Evolutionary conservation across 2,888 invertebrate species (phyloP).

Genomic region (Lycia hirtaria): DNA sequence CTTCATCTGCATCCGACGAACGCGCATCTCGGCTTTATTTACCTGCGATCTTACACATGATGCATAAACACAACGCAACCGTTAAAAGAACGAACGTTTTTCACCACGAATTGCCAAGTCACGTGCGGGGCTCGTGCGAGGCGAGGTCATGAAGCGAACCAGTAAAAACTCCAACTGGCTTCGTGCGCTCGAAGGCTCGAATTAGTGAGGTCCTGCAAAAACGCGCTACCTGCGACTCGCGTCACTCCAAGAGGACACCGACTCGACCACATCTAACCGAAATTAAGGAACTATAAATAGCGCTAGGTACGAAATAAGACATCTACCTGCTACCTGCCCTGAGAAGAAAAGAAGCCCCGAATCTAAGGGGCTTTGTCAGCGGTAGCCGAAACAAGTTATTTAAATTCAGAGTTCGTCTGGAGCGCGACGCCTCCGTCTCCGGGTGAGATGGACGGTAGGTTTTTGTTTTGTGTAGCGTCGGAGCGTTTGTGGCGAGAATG

Average conservation of each 20-base stretch:
- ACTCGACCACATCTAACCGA: constrained; percentile 54
- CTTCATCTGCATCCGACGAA: constrained; percentile 56
- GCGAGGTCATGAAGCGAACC: constrained; percentile 64
- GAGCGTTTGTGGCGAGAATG: constrained; percentile 28
- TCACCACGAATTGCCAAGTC: constrained; percentile 42
- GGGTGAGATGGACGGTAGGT: constrained; percentile 40
- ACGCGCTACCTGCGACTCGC: constrained; percentile 74
- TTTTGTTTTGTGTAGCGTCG: constrained; percentile 50
- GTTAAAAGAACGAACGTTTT: constrained; percentile 27
- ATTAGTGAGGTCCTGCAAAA: constrained; percentile 75
- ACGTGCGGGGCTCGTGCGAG: constrained; percentile 65
- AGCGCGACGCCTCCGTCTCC: constrained; percentile 62
- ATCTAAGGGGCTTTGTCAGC: constrained; percentile 71
- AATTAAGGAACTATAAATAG: constrained; percentile 42
- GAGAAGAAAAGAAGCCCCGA: constrained; percentile 61
- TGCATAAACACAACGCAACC: constrained; percentile 38
- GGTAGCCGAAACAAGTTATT: constrained; percentile 81
- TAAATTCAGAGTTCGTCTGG: constrained; percentile 70
- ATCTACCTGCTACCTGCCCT: constrained; percentile 40
- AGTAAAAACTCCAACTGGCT: constrained; percentile 46
- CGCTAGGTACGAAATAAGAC: constrained; percentile 21
- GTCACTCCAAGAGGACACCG: constrained; percentile 62
- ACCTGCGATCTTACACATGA: constrained; percentile 42
- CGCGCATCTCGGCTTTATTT: constrained; percentile 48
- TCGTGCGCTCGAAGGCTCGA: constrained; percentile 46